These are phyloP conservation scores for Anseranas semipalmata DNA, from an alignment of 2,113 vertebrate species.

Conservation along the genomic window DNA sequence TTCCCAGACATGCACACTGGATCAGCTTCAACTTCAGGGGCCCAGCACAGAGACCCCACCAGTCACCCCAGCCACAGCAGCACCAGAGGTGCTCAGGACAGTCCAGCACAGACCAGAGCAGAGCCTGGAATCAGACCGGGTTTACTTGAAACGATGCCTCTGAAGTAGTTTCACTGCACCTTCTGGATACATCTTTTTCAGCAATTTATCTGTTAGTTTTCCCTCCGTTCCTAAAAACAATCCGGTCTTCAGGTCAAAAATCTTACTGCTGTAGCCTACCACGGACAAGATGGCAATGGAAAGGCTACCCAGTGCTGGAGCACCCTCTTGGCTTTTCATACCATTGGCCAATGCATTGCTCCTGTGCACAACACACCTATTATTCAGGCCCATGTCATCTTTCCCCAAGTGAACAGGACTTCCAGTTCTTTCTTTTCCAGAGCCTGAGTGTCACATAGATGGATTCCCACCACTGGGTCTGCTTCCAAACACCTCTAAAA, in stretches of 20 bases:
- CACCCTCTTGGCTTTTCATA: not conserved
- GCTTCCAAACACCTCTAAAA: not conserved
- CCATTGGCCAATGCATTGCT: not conserved
- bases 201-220: not conserved
- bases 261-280: not conserved
- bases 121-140: not conserved
- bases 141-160: not conserved
- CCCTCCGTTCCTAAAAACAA: not conserved
- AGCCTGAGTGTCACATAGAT: not conserved
- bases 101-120: not conserved
- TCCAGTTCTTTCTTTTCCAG: not conserved
- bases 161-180: not conserved
- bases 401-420: not conserved
- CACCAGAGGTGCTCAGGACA: not conserved
- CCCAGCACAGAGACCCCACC: not conserved
- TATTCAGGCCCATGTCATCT: not conserved
- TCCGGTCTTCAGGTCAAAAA: not conserved
- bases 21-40: not conserved
- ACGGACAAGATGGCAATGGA: not conserved
- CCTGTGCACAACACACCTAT: not conserved
- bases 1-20: accelerated
- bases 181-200: not conserved
- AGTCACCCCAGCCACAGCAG: not conserved
- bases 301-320: not conserved
- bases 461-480: not conserved